Base-by-base conservation (phyloP, 2,888 invertebrate species). In the Andrena chrysosceles region DNA sequence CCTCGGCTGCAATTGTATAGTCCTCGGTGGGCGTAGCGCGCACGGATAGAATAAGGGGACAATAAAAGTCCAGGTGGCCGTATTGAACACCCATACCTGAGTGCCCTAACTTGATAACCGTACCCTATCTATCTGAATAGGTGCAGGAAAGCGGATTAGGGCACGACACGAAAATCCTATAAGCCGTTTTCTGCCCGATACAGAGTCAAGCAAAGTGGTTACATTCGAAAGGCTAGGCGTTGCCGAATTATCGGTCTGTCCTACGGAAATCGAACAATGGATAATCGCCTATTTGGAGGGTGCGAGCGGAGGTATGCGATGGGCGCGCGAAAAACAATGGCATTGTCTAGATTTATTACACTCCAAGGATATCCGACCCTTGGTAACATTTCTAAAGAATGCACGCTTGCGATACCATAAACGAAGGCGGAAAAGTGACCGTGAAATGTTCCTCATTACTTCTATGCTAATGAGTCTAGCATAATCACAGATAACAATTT, bases 121-220 rank as follows among this genome's bases (percentile, higher is more conserved):
- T 63, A 69, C 60, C 60, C 31, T 68, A 33, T 42, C 60, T 75
- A 70, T 63, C 35, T 52, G 16, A 72, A 62, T 67, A 49, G 31
- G 1, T 31, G 20, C 48, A 67, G 16, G 26, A 79, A 79, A 67
- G 26, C 13, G 35, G 67, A 67, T 76, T 63, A 31, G 26, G 67
- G 49, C 54, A 26, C 59, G 59, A 73, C 33, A 73, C 35, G 59
- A 62, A 79, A 83, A 76, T 73, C 75, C 64, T 73, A 74, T 71
- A 76, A 31, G 54, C 59, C 63, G 33, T 71, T 49, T 59, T 77
- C 2, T 74, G 23, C 29, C 48, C 56, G 20, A 42, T 62, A 72
- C 31, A 73, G 71, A 74, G 68, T 76, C 33, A 70, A 68, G 26
- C 69, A 70, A 31, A 62, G 77, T 77, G 67, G 73, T 56, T 31